phyloP scores from a whole-genome alignment of 2,113 vertebrate species.

The Globicephala melas region DNA sequence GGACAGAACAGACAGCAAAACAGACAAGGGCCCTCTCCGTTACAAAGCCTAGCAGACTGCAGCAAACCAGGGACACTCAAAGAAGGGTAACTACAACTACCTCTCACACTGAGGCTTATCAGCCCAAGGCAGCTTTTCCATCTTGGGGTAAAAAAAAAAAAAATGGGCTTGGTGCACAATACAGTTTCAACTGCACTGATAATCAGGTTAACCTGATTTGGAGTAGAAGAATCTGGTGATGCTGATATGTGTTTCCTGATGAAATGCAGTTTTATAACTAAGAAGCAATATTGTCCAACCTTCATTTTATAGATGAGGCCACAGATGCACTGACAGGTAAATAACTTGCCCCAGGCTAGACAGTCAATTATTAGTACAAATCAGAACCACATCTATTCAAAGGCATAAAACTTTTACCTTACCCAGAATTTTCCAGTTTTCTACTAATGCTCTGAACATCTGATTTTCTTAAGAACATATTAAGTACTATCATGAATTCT shows the following conservation, averaged over 20 bases:
- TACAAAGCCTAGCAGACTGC: not conserved
- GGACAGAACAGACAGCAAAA: not conserved
- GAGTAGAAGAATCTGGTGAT: not conserved
- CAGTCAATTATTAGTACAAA: not conserved
- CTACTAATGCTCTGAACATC: not conserved
- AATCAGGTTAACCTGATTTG: not conserved
- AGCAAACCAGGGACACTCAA: not conserved
- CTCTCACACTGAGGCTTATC: not conserved
- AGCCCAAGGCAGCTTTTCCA: not conserved
- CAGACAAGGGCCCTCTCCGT: not conserved
- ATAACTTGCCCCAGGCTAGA: not conserved
- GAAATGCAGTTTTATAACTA: slow-evolving; percentile 13
- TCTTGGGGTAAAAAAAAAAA: not conserved
- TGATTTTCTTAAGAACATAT: slow-evolving; percentile 28
- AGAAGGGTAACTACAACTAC: not conserved
- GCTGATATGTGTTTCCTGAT: not conserved
- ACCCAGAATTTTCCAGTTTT: not conserved
- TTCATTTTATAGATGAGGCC: not conserved
- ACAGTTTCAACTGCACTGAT: not conserved
- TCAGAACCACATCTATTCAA: not conserved
- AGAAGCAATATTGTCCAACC: not conserved
- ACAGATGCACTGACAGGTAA: not conserved
- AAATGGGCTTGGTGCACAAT: not conserved
- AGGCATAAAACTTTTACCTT: not conserved
- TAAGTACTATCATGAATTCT: slow-evolving; percentile 19